Evolutionary conservation across 2,113 vertebrate species (phyloP), one percentile per base, ranked within the genome.

Genomic region (Zosterops hypoxanthus): DNA sequence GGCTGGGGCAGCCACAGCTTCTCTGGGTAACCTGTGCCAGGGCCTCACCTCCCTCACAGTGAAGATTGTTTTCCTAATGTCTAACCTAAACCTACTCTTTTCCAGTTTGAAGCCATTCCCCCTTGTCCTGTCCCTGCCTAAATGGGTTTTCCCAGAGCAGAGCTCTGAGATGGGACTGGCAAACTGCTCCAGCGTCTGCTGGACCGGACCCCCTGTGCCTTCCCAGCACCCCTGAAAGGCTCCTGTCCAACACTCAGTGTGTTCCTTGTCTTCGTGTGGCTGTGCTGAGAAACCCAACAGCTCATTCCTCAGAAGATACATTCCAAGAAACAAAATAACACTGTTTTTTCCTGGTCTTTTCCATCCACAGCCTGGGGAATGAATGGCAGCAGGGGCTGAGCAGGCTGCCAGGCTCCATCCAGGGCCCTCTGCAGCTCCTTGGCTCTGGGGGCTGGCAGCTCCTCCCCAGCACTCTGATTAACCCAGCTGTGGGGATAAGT

Each of bases 401-500:
- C 46, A 14, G 14, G 2, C 26, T 36, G 59, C 18, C 34, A 14
- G 82, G 68, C 24, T 14, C 64, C 1, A 2, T 25, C 52, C 65
- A 41, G 66, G 24, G 53, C 23, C 14, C 56, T 86, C 66, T 39
- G 59, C 64, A 86, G 65, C 65, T n/a, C 63, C 56, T 53, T 77
- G 53, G 22, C 70, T 9, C 7, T 6, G 34, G 64, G 53, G 36
- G 42, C 47, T 96, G 89, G 61, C 82, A 94, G 91, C 70, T 92
- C 92, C 86, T 86, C 71, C n/a, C 7, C 47, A 72, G 56, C 29
- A 21, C 59, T 92, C 76, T 93, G 94, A 93, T 95, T 85, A 82
- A 96, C 73, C 61, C 82, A 94, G 63, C 42, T 46, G 63, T 80
- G 86, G 86, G 84, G 71, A 75, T 65, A 93, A 97, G 93, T 97